Evolutionary conservation across 2,797 vertebrate genomes (phyloP), one percentile per base, ranked within the genome.

Genomic region (Sebastes umbrosus): DNA sequence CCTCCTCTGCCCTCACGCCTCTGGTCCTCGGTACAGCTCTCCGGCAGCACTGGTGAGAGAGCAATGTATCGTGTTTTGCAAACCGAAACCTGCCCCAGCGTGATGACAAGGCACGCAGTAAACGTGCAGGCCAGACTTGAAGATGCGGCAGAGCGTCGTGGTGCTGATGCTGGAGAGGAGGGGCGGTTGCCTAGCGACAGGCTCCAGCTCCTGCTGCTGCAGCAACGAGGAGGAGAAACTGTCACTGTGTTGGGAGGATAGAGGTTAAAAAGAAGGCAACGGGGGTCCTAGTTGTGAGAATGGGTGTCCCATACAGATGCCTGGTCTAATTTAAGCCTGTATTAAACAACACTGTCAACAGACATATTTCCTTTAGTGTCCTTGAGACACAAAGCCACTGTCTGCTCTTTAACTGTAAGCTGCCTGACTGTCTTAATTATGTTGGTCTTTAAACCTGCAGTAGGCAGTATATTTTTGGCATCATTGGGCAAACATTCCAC

Each of bases 141-240:
- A 90, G 85, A 93, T 90, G 91, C 92, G 85, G 91, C 92, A 94
- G 82, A 90, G 80, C 77, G 88, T 18, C 59, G 62, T 84, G 95
- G 91, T 95, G 93, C 94, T 96, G 95, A 96, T 95, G 95, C 91
- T 96, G 95, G 83, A 87, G 79, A 76, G 89, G 90, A 93, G 91
- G 91, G 86, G 89, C 46, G 72, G 95, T 95, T 94, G 92, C 95
- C 69, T 86, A 84, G 95, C 86, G 88, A 95, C 94, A 52, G 71
- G 57, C 73, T 84, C 82, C 75, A 59, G 57, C 73, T 84, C 82
- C 75, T 57, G 75, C 66, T 79, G 82, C 87, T 85, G 82, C 84
- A 91, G 88, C 83, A 69, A 29, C 46, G 32, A 13, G 31, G 25
- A 22, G 18, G 25, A 34, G 27, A 29, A 24, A n/a, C 4, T 9